These are phyloP conservation scores for Pelodiscus sinensis DNA, from an alignment of 2,113 vertebrate genomes.

Conservation along the genomic window DNA sequence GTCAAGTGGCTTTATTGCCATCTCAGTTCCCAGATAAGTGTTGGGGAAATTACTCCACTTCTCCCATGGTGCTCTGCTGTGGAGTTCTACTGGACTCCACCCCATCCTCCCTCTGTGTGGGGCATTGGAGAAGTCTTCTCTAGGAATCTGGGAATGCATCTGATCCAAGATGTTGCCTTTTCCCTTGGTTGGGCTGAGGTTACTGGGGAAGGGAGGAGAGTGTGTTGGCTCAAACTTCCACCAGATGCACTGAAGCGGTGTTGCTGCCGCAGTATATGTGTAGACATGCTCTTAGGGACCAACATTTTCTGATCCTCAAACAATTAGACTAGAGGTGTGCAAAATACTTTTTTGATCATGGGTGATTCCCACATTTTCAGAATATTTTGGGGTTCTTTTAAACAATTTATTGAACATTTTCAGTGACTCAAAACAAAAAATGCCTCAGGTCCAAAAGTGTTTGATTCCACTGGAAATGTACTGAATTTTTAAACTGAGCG, in stretches of 20 bases:
- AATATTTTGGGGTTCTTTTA: background rate
- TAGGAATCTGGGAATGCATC: background rate
- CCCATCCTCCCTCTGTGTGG: background rate
- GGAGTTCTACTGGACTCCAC: background rate
- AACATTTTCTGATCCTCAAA: background rate
- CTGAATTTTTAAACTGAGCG: background rate
- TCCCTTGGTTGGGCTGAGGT: background rate
- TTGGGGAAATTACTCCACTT: background rate
- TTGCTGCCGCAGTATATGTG: rapidly evolving
- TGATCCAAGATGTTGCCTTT: background rate
- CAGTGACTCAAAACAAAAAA: background rate
- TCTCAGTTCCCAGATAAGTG: background rate
- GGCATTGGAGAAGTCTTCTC: background rate
- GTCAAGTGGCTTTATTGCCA: background rate
- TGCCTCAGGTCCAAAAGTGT: background rate
- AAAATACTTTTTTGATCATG: background rate
- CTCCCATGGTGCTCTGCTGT: background rate
- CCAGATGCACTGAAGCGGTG: too few relatives aligned
- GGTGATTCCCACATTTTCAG: background rate
- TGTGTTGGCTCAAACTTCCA: background rate
- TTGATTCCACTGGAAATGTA: background rate
- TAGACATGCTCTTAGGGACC: background rate
- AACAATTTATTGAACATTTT: background rate
- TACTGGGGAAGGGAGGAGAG: background rate
- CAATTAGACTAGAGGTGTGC: background rate